A percentile compares a stretch with the other conserved stretches of the same genome.
Conservation (phyloP, 2,113 vertebrate genomes). For the Terrapene triunguis region DNA sequence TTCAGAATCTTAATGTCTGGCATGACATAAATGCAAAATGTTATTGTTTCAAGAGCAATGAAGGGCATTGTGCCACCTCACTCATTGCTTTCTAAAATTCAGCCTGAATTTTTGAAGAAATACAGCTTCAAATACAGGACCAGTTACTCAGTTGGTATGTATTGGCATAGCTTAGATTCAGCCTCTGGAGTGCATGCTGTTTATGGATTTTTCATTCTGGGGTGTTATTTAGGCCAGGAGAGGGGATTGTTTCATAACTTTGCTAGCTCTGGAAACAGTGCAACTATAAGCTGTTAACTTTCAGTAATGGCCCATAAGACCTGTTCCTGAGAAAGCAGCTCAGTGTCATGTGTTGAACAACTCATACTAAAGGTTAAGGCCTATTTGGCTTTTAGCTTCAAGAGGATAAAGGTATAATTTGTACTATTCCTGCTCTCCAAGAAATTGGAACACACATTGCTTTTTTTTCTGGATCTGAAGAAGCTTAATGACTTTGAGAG, state of each 20-base stretch:
- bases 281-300: neutral
- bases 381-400: conserved; percentile 37
- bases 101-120: neutral
- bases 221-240: neutral
- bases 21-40: neutral
- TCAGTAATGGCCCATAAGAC: neutral
- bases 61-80: neutral
- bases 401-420: conserved; percentile 8
- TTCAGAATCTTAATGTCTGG: neutral
- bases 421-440: conserved; percentile 35
- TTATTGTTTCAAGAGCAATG: neutral
- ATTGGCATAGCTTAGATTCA: neutral
- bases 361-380: neutral
- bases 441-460: neutral
- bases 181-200: neutral
- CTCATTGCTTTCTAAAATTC: neutral
- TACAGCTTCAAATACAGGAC: neutral
- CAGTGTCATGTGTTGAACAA: conserved; percentile 16
- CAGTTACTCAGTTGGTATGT: neutral
- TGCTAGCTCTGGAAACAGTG: neutral
- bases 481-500: conserved; percentile 59
- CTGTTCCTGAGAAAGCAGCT: conserved; percentile 17
- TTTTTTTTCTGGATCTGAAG: conserved; percentile 60
- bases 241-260: neutral
- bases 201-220: neutral